Conservation (phyloP, 2,888 invertebrate genomes). For the Noctua comes region DNA sequence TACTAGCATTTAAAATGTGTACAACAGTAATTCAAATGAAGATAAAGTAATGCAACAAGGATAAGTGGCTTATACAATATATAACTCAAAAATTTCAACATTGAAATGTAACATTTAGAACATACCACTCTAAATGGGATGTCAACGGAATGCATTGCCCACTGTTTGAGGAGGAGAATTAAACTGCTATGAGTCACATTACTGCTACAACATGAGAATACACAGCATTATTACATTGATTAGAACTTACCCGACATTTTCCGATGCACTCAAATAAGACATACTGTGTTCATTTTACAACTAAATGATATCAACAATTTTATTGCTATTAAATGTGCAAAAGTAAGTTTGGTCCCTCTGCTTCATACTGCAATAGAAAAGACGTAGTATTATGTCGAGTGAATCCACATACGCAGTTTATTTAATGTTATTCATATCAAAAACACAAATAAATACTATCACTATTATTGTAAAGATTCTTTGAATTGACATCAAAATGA, state of each 20-base stretch:
- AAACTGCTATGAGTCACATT: neutral
- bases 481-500: slow-evolving; percentile 81
- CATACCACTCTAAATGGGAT: neutral
- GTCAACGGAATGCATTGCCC: neutral
- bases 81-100: neutral
- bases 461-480: slow-evolving; percentile 74
- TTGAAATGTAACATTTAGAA: slow-evolving; percentile 2
- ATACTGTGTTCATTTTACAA: slow-evolving; percentile 88
- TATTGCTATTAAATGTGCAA: slow-evolving; percentile 76
- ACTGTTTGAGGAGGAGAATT: neutral
- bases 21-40: neutral
- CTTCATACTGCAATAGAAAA: slow-evolving; percentile 82
- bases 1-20: neutral
- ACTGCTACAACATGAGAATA: neutral
- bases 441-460: slow-evolving; percentile 77
- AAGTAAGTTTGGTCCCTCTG: slow-evolving; percentile 83
- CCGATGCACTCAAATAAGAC: slow-evolving; percentile 90
- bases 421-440: slow-evolving; percentile 69
- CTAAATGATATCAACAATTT: slow-evolving; percentile 79
- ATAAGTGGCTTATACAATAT: neutral
- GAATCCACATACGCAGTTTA: slow-evolving; percentile 53
- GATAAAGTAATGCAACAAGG: neutral
- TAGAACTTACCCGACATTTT: slow-evolving; percentile 88
- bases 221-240: neutral
- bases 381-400: slow-evolving; percentile 28